Evolutionary conservation across 2,888 invertebrate genomes (phyloP).

Genomic region (Chrysolina americana): DNA sequence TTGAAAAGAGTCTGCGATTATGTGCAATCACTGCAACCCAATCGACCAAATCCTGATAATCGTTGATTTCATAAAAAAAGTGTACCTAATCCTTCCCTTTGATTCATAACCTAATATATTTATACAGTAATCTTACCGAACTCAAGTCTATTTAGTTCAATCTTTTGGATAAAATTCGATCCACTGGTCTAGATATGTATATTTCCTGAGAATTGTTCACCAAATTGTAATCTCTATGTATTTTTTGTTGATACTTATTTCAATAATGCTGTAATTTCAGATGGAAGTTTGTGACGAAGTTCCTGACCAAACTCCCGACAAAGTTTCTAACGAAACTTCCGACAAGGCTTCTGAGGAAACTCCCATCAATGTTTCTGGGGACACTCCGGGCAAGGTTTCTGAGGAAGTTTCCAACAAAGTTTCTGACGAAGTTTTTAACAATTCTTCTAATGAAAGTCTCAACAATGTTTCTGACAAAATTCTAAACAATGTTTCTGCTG

Average conservation of each 20-base stretch:
- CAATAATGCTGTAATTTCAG: neutral
- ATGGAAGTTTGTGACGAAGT: conserved; percentile 8
- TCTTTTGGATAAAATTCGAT: too few species aligned
- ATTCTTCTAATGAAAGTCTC: neutral
- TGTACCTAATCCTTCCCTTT: too few species aligned
- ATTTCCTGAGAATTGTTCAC: too few species aligned
- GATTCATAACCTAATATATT: too few species aligned
- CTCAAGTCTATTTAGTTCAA: too few species aligned
- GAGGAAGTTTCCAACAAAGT: neutral
- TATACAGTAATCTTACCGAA: too few species aligned
- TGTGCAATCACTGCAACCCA: too few species aligned
- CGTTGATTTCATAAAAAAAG: too few species aligned
- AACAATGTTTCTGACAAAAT: neutral
- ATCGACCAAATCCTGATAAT: too few species aligned
- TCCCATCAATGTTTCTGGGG: neutral
- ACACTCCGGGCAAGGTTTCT: neutral
- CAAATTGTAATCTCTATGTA: too few species aligned
- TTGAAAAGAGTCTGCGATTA: too few species aligned
- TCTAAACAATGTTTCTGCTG: neutral
- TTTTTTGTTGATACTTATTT: neutral
- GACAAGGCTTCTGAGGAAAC: neutral
- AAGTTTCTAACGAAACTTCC: neutral
- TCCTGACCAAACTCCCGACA: neutral
- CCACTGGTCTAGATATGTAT: too few species aligned
- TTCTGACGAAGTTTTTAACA: neutral